Base-by-base conservation (phyloP, 2,113 vertebrate species). In the Tenebrosternarchus preto region DNA sequence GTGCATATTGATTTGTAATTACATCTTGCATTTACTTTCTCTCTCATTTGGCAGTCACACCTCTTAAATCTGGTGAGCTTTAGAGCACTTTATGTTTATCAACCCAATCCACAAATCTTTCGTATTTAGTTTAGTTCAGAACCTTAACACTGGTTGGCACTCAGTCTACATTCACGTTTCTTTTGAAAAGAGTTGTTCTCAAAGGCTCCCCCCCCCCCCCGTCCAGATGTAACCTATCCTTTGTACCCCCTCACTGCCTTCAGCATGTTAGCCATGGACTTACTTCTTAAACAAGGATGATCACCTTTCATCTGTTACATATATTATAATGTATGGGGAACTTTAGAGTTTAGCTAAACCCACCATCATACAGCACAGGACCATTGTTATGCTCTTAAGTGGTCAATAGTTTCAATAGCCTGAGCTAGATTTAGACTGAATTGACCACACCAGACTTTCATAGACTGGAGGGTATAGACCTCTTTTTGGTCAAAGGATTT, bases 341-440 rank as follows among this genome's bases (percentile, higher is more conserved):
- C 17, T 25, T 69, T n/a, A 60, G 72, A 55, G 29, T 36, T 17
- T n/a, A n/a, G 29, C 27, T 73, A 29, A 11, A 17, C 71, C 19
- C 17, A 4, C 4, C 27, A 27, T 36, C 24, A 2, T 50, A 66
- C 82, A 83, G 73, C 80, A 67, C 82, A 81, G 77, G 55, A n/a
- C n/a, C n/a, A n/a, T n/a, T n/a, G 77, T 67, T 20, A 70, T 72
- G 78, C 36, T 80, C 31, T 70, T 72, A 67, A 78, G 39, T 90
- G 88, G 91, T 88, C 94, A 90, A 91, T 90, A 86, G 86, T 83
- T 88, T 88, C 93, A 94, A 88, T 91, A 91, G 88, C 88, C 88
- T 87, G 91, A 90, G 91, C 93, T 88, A 89, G 84, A 69, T 79
- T 91, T 89, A 91, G 86, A 86, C 81, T 53, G 31, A 86, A 17